phyloP scores from a whole-genome alignment of 2,888 invertebrate species.

The Zeuzera pyrina region DNA sequence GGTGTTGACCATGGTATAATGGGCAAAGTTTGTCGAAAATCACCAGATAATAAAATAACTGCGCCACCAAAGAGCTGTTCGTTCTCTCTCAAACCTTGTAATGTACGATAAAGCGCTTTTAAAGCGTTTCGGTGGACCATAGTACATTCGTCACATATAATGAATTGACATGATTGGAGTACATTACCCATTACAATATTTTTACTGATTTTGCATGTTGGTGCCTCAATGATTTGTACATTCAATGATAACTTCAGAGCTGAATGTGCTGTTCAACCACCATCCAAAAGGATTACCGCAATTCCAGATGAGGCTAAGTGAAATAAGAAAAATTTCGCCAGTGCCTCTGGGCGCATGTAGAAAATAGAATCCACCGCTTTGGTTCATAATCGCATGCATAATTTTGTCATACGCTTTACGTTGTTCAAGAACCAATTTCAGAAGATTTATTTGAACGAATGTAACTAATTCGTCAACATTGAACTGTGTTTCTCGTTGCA shows the following conservation, averaged over 20 bases:
- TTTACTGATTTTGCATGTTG: conserved; percentile 15
- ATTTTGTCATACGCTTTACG: neutral
- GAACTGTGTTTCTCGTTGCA: too few species aligned
- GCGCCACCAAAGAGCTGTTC: neutral
- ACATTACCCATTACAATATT: conserved; percentile 12
- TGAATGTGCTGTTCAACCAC: too few species aligned
- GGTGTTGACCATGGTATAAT: conserved; percentile 16
- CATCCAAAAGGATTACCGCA: neutral
- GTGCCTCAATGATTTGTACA: neutral
- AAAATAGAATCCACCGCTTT: neutral
- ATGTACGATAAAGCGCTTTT: conserved; percentile 16
- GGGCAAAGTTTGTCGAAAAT: conserved; percentile 18
- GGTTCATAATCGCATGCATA: neutral
- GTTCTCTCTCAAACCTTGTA: neutral
- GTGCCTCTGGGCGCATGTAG: neutral
- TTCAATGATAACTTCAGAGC: neutral
- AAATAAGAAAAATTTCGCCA: neutral
- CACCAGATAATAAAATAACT: conserved; percentile 14
- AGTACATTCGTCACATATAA: conserved; percentile 16
- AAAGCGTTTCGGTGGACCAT: conserved; percentile 19
- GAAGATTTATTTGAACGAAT: neutral
- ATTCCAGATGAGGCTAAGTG: neutral
- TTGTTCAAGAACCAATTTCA: neutral
- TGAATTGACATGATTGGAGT: conserved; percentile 10
- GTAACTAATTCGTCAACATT: too few species aligned